These are phyloP conservation scores for human DNA, from an alignment of 2,113 vertebrate genomes.

Conservation along the genomic window GRCh38 chr18:26988501-26989000, in stretches of 20 bases:
- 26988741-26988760: background rate
- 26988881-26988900: background rate
- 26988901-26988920: background rate
- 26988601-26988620: background rate
- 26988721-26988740: background rate
- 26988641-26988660: background rate
- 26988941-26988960: background rate
- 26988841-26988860: background rate
- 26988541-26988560: background rate
- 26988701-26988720: background rate
- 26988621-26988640: background rate
- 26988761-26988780: background rate
- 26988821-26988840: background rate
- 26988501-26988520: background rate
- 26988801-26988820: background rate
- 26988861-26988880: background rate
- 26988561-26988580: background rate
- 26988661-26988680: background rate
- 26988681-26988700: background rate
- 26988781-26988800: background rate
- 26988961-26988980: too few relatives aligned
- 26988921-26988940: background rate
- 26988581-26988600: background rate
- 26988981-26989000: too few relatives aligned
- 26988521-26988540: background rate